phyloP scores from a whole-genome alignment of 2,797 vertebrate genomes.

The Hirundo rustica region DNA sequence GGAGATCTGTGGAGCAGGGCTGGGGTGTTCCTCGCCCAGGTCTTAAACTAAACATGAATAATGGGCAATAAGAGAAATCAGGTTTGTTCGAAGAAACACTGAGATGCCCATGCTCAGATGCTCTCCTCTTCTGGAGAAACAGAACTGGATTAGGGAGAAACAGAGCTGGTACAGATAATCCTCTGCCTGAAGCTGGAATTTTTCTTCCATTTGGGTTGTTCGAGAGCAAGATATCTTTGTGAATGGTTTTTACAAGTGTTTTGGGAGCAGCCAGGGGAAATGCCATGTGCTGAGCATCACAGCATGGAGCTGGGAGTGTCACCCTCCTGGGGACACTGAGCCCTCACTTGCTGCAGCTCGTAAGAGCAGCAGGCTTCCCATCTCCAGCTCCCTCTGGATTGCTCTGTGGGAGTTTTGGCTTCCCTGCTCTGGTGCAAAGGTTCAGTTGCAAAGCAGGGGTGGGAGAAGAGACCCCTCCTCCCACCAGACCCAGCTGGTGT shows the following conservation, averaged over 20 bases:
- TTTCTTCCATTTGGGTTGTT: not conserved
- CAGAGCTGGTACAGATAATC: not conserved
- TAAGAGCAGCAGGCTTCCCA: not conserved
- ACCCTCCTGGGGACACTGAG: not conserved
- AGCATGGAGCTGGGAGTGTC: not conserved
- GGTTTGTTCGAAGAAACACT: not conserved
- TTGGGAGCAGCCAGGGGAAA: not conserved
- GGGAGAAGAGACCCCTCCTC: not conserved
- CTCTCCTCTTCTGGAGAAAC: not conserved
- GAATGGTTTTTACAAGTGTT: not conserved
- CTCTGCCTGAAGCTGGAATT: not conserved
- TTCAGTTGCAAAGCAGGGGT: accelerated
- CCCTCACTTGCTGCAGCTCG: not conserved
- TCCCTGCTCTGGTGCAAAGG: accelerated
- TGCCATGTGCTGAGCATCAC: not conserved
- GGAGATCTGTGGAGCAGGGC: not conserved
- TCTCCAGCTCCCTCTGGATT: not conserved
- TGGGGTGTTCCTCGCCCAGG: accelerated
- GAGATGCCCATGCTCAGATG: not conserved
- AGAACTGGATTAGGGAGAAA: not conserved
- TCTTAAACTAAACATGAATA: not conserved
- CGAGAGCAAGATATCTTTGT: not conserved
- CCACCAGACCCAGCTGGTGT: not conserved
- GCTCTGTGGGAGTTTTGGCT: accelerated
- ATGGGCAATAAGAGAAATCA: not conserved